A percentile compares a stretch with the other conserved stretches of the same genome.
phyloP scores from a whole-genome alignment of 2,888 invertebrate genomes.

The Drosophila hamatofila region DNA sequence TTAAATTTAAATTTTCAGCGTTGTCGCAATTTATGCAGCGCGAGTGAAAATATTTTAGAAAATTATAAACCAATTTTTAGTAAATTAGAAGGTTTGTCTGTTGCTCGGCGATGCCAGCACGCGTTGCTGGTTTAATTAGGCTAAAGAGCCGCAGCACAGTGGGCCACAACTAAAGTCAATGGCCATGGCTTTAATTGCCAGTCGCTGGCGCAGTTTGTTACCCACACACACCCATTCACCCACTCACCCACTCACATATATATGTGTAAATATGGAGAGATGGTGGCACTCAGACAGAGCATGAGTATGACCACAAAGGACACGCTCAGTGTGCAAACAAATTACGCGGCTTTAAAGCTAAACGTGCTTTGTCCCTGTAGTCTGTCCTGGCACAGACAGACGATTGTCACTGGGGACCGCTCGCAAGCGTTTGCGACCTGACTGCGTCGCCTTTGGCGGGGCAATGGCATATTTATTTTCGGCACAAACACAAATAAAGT shows the following conservation, averaged over 20 bases:
- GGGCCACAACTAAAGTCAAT: constrained; percentile 56
- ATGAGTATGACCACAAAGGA: constrained; percentile 36
- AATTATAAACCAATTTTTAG: constrained; percentile 71
- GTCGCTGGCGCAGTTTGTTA: constrained; percentile 52
- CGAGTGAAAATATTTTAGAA: constrained; percentile 58
- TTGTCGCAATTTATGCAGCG: constrained; percentile 47
- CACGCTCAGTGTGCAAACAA: constrained; percentile 57
- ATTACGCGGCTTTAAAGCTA: constrained; percentile 74
- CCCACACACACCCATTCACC: constrained; percentile 7
- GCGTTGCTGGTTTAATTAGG: constrained; percentile 74
- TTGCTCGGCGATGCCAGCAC: constrained; percentile 16
- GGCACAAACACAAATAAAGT: constrained; percentile 49
- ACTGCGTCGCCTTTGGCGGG: constrained; percentile 45
- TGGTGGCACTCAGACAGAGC: constrained; percentile 14
- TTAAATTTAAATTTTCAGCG: constrained; percentile 56
- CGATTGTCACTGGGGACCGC: constrained; percentile 32
- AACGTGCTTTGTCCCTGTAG: constrained; percentile 49
- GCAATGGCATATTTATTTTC: constrained; percentile 72
- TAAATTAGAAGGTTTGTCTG: constrained; percentile 52
- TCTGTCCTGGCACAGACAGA: constrained; percentile 21
- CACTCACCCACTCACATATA: neutral
- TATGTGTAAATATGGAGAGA: neutral
- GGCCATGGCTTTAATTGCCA: constrained; percentile 62
- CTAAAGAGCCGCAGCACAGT: constrained; percentile 56
- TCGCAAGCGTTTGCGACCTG: constrained; percentile 38